These are phyloP conservation scores for Acrocephalus scirpaceus DNA, from an alignment of 2,797 vertebrate genomes.

Conservation along the genomic window DNA sequence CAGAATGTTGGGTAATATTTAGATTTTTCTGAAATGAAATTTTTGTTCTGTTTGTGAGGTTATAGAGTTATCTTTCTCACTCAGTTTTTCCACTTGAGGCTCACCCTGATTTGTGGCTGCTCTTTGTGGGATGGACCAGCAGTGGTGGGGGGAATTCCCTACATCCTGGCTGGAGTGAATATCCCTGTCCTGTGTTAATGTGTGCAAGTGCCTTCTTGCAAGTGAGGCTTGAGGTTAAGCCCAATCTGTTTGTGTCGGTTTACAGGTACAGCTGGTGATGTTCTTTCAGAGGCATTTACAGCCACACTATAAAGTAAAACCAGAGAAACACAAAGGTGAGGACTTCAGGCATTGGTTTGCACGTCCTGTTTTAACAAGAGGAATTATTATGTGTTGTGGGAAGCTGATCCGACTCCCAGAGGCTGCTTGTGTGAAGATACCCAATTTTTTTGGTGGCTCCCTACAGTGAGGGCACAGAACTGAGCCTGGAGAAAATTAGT, in stretches of 20 bases:
- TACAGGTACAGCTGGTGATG: neutral
- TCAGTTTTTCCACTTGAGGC: neutral
- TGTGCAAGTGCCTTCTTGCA: neutral
- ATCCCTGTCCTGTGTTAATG: neutral
- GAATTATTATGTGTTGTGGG: slow-evolving; percentile 53
- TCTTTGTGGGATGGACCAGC: neutral
- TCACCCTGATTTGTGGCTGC: neutral
- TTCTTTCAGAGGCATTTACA: slow-evolving; percentile 43
- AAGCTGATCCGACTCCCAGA: slow-evolving; percentile 53
- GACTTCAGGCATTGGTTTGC: slow-evolving; percentile 39
- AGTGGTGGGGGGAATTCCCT: neutral
- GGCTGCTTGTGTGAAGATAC: slow-evolving; percentile 42
- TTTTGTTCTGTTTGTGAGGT: neutral
- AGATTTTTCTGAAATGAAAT: neutral
- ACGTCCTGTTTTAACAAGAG: slow-evolving; percentile 14
- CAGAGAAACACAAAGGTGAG: slow-evolving; percentile 41
- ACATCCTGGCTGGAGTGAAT: neutral
- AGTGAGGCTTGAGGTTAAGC: neutral
- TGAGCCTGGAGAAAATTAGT: slow-evolving; percentile 54
- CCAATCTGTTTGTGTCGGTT: neutral
- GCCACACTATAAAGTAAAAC: slow-evolving; percentile 28
- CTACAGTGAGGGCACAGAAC: neutral
- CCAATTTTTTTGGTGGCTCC: slow-evolving; percentile 33
- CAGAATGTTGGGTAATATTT: neutral
- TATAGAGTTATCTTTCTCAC: neutral